Evolutionary conservation across 2,888 invertebrate genomes (phyloP).

Genomic region (Mimumesa dahlbomi): DNA sequence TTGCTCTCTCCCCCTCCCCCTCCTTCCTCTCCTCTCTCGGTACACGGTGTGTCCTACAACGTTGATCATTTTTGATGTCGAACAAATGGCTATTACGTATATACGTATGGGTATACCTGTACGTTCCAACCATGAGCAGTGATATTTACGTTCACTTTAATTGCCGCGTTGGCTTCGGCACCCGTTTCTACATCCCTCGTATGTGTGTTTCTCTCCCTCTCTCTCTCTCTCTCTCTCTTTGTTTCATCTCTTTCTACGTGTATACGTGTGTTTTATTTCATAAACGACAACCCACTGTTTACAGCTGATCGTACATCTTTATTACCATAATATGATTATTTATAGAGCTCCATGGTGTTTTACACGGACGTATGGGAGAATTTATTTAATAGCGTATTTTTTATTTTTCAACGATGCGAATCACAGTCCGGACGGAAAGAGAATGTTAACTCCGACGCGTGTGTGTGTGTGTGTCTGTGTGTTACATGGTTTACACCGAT

Average conservation of each 20-base stretch:
- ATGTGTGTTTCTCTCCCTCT: not conserved
- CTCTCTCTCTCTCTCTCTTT: too few relatives aligned
- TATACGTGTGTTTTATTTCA: too few relatives aligned
- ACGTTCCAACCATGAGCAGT: not conserved
- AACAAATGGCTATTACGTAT: constrained; percentile 32
- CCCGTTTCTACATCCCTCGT: too few relatives aligned
- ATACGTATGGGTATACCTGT: not conserved
- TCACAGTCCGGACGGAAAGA: too few relatives aligned
- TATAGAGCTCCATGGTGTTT: not conserved
- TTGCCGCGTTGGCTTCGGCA: constrained; percentile 5
- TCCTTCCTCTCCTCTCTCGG: not conserved
- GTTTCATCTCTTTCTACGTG: too few relatives aligned
- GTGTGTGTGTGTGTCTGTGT: too few relatives aligned
- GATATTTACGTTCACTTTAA: constrained; percentile 7
- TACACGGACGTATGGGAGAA: not conserved
- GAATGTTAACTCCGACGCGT: too few relatives aligned
- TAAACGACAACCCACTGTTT: constrained; percentile 1
- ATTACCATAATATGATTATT: constrained; percentile 6
- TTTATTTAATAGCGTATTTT: not conserved
- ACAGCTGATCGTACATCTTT: constrained; percentile 19
- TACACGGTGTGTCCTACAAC: not conserved
- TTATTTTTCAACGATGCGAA: too few relatives aligned
- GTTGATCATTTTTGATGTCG: constrained; percentile 34
- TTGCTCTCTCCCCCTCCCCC: too few relatives aligned
- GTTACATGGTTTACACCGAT: too few relatives aligned